A percentile compares a stretch with the other conserved stretches of the same genome.
phyloP scores from a whole-genome alignment of 1,140 invertebrate species.

The Brachionus asplanchnoidis region DNA sequence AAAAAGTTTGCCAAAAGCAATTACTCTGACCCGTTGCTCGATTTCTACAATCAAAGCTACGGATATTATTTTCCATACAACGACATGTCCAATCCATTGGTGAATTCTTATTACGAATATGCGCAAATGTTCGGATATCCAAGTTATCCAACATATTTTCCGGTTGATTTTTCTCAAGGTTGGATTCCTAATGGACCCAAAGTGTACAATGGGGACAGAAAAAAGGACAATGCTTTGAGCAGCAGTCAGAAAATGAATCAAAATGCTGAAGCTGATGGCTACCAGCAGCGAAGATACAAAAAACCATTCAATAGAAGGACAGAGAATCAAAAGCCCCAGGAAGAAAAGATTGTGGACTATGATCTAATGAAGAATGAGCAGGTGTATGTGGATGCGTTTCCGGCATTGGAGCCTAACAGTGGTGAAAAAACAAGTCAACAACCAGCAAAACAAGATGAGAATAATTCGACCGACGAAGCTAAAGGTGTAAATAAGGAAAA shows the following conservation, averaged over 20 bases:
- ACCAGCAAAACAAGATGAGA: neutral
- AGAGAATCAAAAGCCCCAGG: neutral
- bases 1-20: neutral
- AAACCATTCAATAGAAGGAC: neutral
- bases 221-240: neutral
- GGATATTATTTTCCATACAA: neutral
- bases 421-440: neutral
- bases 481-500: neutral
- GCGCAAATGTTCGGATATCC: neutral
- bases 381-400: neutral
- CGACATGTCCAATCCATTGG: neutral
- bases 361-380: slow-evolving; percentile 6
- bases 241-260: neutral
- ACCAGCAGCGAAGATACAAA: neutral
- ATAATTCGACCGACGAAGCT: neutral
- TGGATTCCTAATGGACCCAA: neutral
- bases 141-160: slow-evolving; percentile 22
- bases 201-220: neutral
- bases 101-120: slow-evolving; percentile 14
- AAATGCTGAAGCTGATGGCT: neutral
- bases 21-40: neutral
- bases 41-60: neutral
- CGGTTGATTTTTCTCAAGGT: neutral
- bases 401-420: neutral
- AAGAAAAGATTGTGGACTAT: neutral